A percentile compares a stretch with the other conserved stretches of the same genome.
Conservation (phyloP, 2,888 invertebrate genomes). For the Apotomis capreana region DNA sequence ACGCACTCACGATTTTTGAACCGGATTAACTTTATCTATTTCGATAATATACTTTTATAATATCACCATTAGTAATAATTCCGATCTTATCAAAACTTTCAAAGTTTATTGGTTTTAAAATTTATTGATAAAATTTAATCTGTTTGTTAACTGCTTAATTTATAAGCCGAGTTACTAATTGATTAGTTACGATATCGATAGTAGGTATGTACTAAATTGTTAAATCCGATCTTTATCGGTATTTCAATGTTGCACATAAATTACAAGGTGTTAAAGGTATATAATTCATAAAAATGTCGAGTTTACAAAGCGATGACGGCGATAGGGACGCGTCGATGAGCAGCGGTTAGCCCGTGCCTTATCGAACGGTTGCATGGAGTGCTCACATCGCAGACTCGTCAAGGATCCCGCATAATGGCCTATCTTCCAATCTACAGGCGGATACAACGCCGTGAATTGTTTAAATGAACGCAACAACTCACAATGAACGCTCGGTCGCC, state of each 20-base stretch:
- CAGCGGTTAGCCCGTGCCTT: constrained; percentile 51
- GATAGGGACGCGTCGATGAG: constrained; percentile 42
- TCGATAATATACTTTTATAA: constrained; percentile 22
- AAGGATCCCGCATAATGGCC: constrained; percentile 67
- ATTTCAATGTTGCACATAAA: constrained; percentile 12
- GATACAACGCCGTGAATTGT: constrained; percentile 73
- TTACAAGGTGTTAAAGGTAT: neutral
- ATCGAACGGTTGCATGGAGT: constrained; percentile 68
- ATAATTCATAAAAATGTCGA: constrained; percentile 9
- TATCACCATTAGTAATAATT: constrained; percentile 40
- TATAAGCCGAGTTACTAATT: constrained; percentile 14
- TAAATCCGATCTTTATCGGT: constrained; percentile 4
- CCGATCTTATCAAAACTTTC: constrained; percentile 34
- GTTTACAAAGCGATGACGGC: neutral
- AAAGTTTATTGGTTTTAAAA: constrained; percentile 25
- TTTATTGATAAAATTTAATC: constrained; percentile 28
- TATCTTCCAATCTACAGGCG: constrained; percentile 71
- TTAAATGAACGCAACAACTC: constrained; percentile 76
- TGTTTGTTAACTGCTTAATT: constrained; percentile 15
- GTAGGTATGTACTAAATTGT: neutral
- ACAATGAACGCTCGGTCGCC: constrained; percentile 68
- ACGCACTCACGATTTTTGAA: constrained; percentile 25
- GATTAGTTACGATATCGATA: constrained; percentile 3
- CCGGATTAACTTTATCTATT: constrained; percentile 42
- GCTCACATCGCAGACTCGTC: constrained; percentile 66